phyloP scores from a whole-genome alignment of 2,797 vertebrate species.

The Atherinosoma microstoma region DNA sequence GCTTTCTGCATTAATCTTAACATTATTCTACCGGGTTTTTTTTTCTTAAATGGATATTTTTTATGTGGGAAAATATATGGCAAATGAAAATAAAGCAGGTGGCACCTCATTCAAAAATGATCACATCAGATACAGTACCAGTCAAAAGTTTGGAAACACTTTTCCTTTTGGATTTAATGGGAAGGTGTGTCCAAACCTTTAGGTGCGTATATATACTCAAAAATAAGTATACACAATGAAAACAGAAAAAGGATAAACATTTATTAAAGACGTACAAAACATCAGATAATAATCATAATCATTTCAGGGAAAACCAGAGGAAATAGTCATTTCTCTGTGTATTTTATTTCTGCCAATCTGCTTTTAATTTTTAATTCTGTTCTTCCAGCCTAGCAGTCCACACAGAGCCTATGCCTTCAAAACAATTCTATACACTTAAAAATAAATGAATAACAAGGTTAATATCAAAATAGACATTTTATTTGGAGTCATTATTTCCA shows the following conservation, averaged over 20 bases:
- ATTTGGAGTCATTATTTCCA: conserved; percentile 55
- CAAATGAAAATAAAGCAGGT: no score
- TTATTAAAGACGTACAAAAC: not conserved
- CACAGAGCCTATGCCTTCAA: not conserved
- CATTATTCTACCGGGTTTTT: no score
- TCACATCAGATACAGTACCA: no score
- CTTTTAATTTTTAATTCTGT: not conserved
- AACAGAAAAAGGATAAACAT: not conserved
- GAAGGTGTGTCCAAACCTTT: no score
- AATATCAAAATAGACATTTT: conserved; percentile 79
- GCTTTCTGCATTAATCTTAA: no score
- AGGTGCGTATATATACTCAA: no score
- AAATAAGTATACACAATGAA: not conserved
- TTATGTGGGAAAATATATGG: no score
- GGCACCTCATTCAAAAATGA: no score
- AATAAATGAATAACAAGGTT: conserved; percentile 9
- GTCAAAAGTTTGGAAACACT: no score
- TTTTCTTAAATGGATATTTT: no score
- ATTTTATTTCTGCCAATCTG: not conserved
- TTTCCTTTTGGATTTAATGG: no score
- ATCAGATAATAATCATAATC: not conserved
- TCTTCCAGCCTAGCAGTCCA: not conserved
- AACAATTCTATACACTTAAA: conserved; percentile 7
- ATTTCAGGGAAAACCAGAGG: not conserved
- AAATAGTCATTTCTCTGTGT: not conserved